phyloP scores from a whole-genome alignment of 2,797 vertebrate genomes.

The Danio choprae region DNA sequence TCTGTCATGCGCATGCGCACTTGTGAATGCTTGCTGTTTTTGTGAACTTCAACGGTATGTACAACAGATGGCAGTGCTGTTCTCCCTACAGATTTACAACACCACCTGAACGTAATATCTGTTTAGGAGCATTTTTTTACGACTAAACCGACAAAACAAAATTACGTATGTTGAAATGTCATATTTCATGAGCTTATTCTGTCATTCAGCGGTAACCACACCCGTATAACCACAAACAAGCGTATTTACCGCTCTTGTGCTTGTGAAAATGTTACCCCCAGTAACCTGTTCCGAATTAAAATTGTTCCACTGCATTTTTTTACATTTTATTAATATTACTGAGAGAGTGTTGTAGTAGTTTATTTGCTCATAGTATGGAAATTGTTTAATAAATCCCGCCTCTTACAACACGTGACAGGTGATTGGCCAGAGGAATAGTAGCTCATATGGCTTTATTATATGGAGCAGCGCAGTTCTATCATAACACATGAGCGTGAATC shows the following conservation, averaged over 20 bases:
- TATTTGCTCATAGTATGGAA: neutral
- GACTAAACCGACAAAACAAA: neutral
- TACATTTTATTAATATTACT: neutral
- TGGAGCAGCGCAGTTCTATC: neutral
- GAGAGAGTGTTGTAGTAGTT: neutral
- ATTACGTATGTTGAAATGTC: neutral
- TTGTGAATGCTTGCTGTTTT: neutral
- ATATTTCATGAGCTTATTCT: neutral
- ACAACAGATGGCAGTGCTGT: conserved; percentile 40
- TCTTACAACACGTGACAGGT: conserved; percentile 54
- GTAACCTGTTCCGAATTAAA: neutral
- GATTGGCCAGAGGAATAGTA: conserved; percentile 39
- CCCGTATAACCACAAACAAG: neutral
- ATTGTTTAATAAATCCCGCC: conserved; percentile 18
- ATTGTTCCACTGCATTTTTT: neutral
- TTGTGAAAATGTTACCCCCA: neutral
- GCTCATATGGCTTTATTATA: conserved; percentile 12
- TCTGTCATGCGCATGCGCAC: conserved; percentile 14
- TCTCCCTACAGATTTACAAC: neutral
- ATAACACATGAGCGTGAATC: neutral
- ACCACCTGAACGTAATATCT: neutral
- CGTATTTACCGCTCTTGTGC: neutral
- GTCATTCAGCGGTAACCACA: neutral
- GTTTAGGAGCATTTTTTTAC: neutral
- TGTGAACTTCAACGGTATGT: neutral